Conservation (phyloP, 2,888 invertebrate species). For the Belgica antarctica region DNA sequence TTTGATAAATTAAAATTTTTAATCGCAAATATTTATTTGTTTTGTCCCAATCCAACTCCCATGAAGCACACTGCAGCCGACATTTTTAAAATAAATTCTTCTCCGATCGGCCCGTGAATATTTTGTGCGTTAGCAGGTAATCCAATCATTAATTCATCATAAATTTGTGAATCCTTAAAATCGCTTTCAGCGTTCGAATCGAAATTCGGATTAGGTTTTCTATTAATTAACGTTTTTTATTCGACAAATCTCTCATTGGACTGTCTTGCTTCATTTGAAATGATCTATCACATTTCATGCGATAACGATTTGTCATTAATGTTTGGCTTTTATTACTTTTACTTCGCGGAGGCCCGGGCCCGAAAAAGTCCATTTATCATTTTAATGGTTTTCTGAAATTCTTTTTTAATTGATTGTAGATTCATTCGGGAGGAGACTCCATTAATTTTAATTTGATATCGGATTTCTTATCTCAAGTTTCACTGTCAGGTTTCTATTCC, state of each 20-base stretch:
- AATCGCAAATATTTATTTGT: too few relatives aligned
- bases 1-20: too few relatives aligned
- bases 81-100: conserved; percentile 31
- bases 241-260: not conserved
- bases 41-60: too few relatives aligned
- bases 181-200: not conserved
- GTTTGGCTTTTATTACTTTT: not conserved
- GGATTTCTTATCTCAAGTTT: conserved; percentile 38
- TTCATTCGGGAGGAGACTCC: not conserved
- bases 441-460: conserved; percentile 42
- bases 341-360: not conserved
- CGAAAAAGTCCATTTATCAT: conserved; percentile 39
- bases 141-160: conserved; percentile 42
- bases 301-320: conserved; percentile 39
- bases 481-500: conserved; percentile 35
- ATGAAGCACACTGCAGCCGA: not conserved
- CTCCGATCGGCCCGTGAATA: conserved; percentile 24
- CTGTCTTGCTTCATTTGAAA: not conserved
- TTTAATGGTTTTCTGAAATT: conserved; percentile 38
- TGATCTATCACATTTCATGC: conserved; percentile 42
- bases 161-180: not conserved
- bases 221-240: conserved; percentile 25
- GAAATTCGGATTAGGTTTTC: conserved; percentile 12
- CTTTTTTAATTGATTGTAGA: conserved; percentile 42
- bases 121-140: conserved; percentile 23